Base-by-base conservation (phyloP, 2,888 invertebrate genomes). In the Uropetala carovei region DNA sequence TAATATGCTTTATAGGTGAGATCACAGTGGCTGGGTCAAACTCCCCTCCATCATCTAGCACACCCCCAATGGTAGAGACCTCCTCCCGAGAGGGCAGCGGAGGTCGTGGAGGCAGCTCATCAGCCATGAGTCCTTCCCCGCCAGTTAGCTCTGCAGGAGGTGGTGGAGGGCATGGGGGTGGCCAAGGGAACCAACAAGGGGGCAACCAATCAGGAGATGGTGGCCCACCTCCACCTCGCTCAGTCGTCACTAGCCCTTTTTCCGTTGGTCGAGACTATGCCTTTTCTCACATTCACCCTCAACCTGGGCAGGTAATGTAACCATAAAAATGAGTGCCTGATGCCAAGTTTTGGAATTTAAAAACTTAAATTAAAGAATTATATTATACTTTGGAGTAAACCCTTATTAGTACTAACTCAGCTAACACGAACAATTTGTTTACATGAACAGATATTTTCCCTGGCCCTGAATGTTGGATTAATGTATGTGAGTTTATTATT, bases 261-360 rank as follows among this genome's bases (percentile, higher is more conserved):
- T 93, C 94, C 56, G 94, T 95, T 92, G 96, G 96, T 93, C 95
- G 97, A 93, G 98, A 98, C 94, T 98, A 98, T 95, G 97, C 98
- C 93, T 99, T 98, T 96, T 97, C 98, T 95, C 99, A 99, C 95
- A 99, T 98, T 96, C 99, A 99, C 95, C 96, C 98, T 94, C 99
- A 99, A 95, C 97, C 98, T 94, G 97, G 98, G 95, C 98, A 98
- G 96, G 97, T 96, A 95, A 95, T 95, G 96, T 56, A 92, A 30
- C 58, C 57, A 58, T 83, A 83, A 83, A 56, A 57, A 83, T 83
- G n/a, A 83, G 43, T 83, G 43, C 57, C 43, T 43, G 43, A 43
- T 43, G 43, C 43, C 43, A 43, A 43, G 5, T 43, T 43, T 43
- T 43, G 43, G 43, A 5, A 43, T 43, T 43, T 43, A 43, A 43